phyloP scores from a whole-genome alignment of 2,797 vertebrate species.

The Clarias fuscus region DNA sequence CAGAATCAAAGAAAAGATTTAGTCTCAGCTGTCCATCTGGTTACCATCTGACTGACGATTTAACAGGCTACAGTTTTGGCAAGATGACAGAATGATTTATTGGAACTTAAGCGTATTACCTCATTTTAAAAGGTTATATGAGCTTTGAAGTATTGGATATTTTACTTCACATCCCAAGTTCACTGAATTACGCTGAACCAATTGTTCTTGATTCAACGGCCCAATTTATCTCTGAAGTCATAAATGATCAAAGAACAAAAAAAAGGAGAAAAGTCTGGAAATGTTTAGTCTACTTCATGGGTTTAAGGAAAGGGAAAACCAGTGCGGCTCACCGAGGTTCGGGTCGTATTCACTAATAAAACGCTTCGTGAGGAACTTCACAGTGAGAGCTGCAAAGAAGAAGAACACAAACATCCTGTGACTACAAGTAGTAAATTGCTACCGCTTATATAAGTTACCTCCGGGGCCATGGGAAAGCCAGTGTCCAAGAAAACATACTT shows the following conservation, averaged over 20 bases:
- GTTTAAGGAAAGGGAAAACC: slow-evolving; percentile 4
- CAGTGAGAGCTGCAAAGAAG: slow-evolving; percentile 81
- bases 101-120: slow-evolving; percentile 2
- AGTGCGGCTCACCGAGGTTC: slow-evolving; percentile 79
- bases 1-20: neutral
- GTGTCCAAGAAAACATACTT: slow-evolving; percentile 49
- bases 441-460: slow-evolving; percentile 46
- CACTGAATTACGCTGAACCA: slow-evolving; percentile 3
- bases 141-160: slow-evolving; percentile 23
- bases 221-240: slow-evolving; percentile 10
- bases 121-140: neutral
- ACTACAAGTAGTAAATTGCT: slow-evolving; percentile 39
- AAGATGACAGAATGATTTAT: slow-evolving; percentile 36
- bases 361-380: slow-evolving; percentile 93
- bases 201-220: slow-evolving; percentile 4
- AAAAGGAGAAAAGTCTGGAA: neutral
- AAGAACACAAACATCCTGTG: slow-evolving; percentile 50
- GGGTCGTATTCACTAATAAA: slow-evolving; percentile 92
- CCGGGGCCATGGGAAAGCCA: slow-evolving; percentile 56
- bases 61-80: slow-evolving; percentile 1
- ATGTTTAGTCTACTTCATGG: slow-evolving; percentile 17
- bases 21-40: slow-evolving; percentile 34
- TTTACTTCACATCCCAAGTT: neutral
- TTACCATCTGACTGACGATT: slow-evolving; percentile 24
- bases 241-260: slow-evolving; percentile 24